These are phyloP conservation scores for Amia ocellicauda DNA, from an alignment of 2,113 vertebrate genomes.

Conservation along the genomic window DNA sequence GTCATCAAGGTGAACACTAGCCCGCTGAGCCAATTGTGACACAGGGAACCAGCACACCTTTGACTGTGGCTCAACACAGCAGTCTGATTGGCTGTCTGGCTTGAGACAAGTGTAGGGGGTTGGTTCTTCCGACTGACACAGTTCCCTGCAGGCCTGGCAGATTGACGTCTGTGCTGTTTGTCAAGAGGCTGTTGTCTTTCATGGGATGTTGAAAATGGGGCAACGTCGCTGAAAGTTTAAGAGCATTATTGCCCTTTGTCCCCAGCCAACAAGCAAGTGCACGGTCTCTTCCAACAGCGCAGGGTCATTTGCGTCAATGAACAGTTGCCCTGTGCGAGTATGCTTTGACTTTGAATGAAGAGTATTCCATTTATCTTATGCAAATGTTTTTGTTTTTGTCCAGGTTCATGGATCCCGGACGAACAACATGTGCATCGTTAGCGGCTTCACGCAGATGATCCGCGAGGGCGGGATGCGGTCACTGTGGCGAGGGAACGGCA, in stretches of 20 bases:
- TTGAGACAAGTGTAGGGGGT: too few relatives aligned
- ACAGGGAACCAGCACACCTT: neutral
- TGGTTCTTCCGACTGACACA: too few relatives aligned
- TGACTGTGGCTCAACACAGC: neutral
- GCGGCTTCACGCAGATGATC: constrained; percentile 89
- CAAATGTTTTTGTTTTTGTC: too few relatives aligned
- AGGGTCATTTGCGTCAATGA: too few relatives aligned
- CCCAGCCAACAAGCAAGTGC: neutral
- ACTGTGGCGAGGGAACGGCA: constrained; percentile 91
- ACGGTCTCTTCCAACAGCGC: too few relatives aligned
- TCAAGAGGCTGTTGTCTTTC: neutral
- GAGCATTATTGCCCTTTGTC: neutral
- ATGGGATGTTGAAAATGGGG: neutral
- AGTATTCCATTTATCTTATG: too few relatives aligned
- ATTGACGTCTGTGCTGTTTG: neutral
- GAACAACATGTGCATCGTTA: constrained; percentile 85
- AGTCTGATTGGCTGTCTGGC: too few relatives aligned
- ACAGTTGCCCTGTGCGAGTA: too few relatives aligned
- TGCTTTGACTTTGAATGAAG: too few relatives aligned
- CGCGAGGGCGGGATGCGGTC: constrained; percentile 82
- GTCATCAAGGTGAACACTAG: neutral
- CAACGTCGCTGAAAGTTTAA: neutral
- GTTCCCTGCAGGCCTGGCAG: neutral
- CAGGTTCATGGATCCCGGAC: constrained; percentile 89
- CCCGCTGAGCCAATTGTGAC: neutral